These are phyloP conservation scores for Nixonia krombeini DNA, from an alignment of 1,140 invertebrate species.

Conservation along the genomic window DNA sequence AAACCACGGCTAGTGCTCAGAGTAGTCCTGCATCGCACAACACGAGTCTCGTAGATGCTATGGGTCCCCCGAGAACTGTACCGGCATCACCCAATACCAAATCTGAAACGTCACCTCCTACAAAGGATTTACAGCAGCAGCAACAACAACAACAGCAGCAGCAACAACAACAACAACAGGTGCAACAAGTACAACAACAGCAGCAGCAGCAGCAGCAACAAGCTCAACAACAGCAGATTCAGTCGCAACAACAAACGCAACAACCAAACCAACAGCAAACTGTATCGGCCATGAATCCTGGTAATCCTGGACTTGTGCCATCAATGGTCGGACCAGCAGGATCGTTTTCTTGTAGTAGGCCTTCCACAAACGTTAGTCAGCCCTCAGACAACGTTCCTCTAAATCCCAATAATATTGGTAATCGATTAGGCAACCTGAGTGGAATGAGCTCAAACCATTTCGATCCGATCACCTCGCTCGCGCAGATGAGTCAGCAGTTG, in stretches of 20 bases:
- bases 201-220: conserved; percentile 42
- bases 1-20: conserved; percentile 63
- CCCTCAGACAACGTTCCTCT: conserved; percentile 86
- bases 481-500: conserved; percentile 93
- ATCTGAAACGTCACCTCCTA: conserved; percentile 64
- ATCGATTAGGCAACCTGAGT: conserved; percentile 66
- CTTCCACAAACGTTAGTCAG: conserved; percentile 62
- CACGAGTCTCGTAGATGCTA: conserved; percentile 59
- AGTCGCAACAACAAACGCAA: conserved; percentile 49
- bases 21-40: conserved; percentile 67
- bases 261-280: no score
- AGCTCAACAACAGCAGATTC: conserved; percentile 44
- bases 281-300: conserved; percentile 49
- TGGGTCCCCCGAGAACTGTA: conserved; percentile 67
- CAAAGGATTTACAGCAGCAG: conserved; percentile 61
- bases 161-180: conserved; percentile 51
- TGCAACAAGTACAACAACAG: conserved; percentile 39
- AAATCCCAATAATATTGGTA: conserved; percentile 83
- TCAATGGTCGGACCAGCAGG: conserved; percentile 52
- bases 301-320: conserved; percentile 50
- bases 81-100: conserved; percentile 68
- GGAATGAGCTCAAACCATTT: conserved; percentile 79
- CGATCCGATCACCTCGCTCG: conserved; percentile 93
- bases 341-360: conserved; percentile 61
- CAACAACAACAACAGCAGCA: conserved; percentile 49